Evolutionary conservation across 2,113 vertebrate genomes (phyloP).

Genomic region (Anarhynchus alexandrinus): DNA sequence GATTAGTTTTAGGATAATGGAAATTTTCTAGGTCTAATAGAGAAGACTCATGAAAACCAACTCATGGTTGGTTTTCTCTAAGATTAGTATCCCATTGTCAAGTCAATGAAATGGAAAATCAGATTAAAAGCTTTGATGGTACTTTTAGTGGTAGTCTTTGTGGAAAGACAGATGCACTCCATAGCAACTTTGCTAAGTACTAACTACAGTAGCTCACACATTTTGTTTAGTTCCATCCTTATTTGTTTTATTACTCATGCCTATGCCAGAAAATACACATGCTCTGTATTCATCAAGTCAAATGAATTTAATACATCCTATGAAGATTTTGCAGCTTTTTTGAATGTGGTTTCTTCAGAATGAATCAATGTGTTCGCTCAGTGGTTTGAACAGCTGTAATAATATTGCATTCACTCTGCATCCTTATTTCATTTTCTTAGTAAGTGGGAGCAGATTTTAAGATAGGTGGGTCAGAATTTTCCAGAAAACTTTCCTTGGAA

Average conservation of each 20-base stretch:
- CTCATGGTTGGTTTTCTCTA: background rate
- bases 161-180: background rate
- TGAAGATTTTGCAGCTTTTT: background rate
- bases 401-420: background rate
- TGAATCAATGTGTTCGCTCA: constrained; percentile 14
- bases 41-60: background rate
- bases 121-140: background rate
- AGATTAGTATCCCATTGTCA: background rate
- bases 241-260: background rate
- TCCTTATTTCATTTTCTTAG: background rate
- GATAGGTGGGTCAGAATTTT: background rate
- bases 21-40: background rate
- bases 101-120: background rate
- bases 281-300: background rate
- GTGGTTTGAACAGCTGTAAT: constrained; percentile 25
- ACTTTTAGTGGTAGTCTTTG: background rate
- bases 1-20: background rate
- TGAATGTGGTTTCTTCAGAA: background rate
- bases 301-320: background rate
- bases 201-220: background rate
- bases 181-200: background rate
- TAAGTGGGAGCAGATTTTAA: background rate
- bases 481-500: background rate
- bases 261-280: background rate
- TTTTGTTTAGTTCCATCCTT: background rate